Conservation (phyloP, 2,888 invertebrate genomes). For the Fissipunctia ypsillon region DNA sequence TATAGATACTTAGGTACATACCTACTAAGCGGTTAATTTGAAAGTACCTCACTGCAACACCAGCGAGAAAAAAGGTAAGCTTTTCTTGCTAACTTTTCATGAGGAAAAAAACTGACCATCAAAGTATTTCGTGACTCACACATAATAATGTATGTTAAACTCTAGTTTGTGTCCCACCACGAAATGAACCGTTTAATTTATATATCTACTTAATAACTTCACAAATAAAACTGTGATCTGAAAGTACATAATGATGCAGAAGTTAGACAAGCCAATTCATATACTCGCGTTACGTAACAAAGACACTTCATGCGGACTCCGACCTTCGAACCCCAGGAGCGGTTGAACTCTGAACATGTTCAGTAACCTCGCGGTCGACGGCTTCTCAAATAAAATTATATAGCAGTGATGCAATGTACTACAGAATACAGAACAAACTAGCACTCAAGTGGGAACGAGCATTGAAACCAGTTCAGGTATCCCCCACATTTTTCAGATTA, state of each 20-base stretch:
- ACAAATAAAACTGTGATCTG: constrained; percentile 35
- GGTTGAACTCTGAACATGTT: constrained; percentile 78
- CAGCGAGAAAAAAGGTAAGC: constrained; percentile 27
- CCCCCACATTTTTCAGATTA: constrained; percentile 27
- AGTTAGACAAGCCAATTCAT: constrained; percentile 45
- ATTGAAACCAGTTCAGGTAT: constrained; percentile 38
- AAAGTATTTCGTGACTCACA: background rate
- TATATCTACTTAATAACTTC: background rate
- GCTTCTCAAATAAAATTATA: constrained; percentile 70
- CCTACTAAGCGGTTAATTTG: background rate
- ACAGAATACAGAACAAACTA: constrained; percentile 41
- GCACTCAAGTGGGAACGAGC: constrained; percentile 31
- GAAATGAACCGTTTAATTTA: background rate
- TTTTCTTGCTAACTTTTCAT: constrained; percentile 5
- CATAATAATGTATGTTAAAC: background rate
- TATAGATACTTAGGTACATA: constrained; percentile 1
- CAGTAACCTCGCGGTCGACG: constrained; percentile 81
- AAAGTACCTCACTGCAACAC: constrained; percentile 12
- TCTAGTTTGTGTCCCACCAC: background rate
- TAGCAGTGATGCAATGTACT: constrained; percentile 65
- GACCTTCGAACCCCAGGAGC: constrained; percentile 80
- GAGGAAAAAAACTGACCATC: background rate
- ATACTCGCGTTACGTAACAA: constrained; percentile 72
- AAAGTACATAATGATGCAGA: constrained; percentile 40
- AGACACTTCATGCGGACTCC: constrained; percentile 75